A percentile compares a stretch with the other conserved stretches of the same genome.
Evolutionary conservation across 2,888 invertebrate species (phyloP).

Genomic region (Philhelius pedissequus): DNA sequence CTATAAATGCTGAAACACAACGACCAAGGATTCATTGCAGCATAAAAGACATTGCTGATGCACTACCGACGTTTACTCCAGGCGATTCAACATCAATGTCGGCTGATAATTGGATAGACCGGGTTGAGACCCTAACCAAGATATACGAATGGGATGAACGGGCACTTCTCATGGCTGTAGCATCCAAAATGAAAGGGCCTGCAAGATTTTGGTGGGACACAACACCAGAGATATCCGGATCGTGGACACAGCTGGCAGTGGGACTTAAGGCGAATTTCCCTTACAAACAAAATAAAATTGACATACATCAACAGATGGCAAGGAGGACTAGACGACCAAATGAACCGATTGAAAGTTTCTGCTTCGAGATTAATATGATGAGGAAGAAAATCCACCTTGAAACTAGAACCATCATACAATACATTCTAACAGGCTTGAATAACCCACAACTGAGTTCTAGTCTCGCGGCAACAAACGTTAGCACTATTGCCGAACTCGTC

Average conservation of each 20-base stretch:
- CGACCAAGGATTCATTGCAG: no score
- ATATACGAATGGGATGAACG: no score
- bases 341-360: not conserved
- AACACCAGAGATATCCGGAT: not conserved
- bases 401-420: slow-evolving; percentile 9
- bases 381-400: not conserved
- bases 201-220: not conserved
- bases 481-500: not conserved
- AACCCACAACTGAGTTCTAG: slow-evolving; percentile 8
- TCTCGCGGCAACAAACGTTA: not conserved
- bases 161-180: no score
- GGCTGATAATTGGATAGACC: no score
- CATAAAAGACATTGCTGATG: no score
- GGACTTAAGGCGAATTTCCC: not conserved
- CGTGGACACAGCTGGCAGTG: slow-evolving; percentile 13
- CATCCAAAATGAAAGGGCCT: no score
- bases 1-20: no score
- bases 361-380: slow-evolving; percentile 16
- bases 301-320: no score
- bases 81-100: no score
- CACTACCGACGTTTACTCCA: no score
- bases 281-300: not conserved
- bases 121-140: no score
- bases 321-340: no score
- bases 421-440: slow-evolving; percentile 15